Evolutionary conservation across 2,888 invertebrate genomes (phyloP).

Genomic region (Rugalucina vietnamica): DNA sequence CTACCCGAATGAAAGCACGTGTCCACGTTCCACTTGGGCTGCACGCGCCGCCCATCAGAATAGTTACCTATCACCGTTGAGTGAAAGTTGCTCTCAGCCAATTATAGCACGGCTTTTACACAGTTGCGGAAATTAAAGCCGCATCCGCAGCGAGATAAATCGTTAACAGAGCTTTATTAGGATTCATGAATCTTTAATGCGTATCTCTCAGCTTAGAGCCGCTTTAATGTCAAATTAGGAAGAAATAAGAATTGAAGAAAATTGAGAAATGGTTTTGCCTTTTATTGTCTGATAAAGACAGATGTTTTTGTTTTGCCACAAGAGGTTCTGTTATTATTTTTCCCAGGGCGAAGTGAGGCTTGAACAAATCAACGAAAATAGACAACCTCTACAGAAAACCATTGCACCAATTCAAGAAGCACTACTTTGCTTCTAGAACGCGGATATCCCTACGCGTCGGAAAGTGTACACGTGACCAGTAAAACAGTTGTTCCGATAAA

Average conservation of each 20-base stretch:
- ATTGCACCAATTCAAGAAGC: neutral
- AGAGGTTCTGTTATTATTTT: neutral
- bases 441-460: neutral
- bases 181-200: conserved; percentile 63
- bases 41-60: conserved; percentile 37
- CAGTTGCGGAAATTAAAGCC: conserved; percentile 53
- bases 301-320: conserved; percentile 33
- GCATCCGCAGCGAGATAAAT: conserved; percentile 51
- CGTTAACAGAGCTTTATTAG: conserved; percentile 57
- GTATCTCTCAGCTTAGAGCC: conserved; percentile 33
- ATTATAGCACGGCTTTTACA: conserved; percentile 49
- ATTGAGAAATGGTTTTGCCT: conserved; percentile 7
- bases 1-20: conserved; percentile 54
- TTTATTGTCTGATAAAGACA: conserved; percentile 37
- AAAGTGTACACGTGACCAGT: too few relatives aligned
- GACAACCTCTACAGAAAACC: neutral
- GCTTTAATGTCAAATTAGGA: conserved; percentile 5
- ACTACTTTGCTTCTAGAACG: too few relatives aligned
- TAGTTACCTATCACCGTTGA: conserved; percentile 4
- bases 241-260: conserved; percentile 3
- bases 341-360: neutral
- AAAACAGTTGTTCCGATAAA: neutral
- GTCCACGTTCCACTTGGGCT: conserved; percentile 50
- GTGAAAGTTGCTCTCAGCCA: conserved; percentile 40
- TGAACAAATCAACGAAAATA: neutral